A percentile compares a stretch with the other conserved stretches of the same genome.
Conservation (phyloP, 92 coral and sea anemone species). For the Epizoanthus ramosus region DNA sequence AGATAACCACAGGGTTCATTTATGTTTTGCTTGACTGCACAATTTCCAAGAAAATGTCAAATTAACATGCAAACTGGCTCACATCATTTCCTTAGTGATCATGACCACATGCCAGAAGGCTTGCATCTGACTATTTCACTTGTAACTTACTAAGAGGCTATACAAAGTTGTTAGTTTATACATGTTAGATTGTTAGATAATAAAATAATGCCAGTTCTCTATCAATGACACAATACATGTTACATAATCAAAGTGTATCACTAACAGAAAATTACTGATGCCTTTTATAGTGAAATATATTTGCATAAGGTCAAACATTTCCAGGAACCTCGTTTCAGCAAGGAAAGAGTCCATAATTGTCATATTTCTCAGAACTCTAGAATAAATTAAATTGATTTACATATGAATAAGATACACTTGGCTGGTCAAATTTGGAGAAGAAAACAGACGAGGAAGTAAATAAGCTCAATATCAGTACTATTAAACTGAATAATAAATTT, state of each 20-base stretch:
- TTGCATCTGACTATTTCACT: too few species aligned
- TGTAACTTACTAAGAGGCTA: too few species aligned
- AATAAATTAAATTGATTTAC: constrained; percentile 19
- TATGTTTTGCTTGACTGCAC: neutral
- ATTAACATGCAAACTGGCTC: neutral
- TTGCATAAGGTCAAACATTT: constrained; percentile 4
- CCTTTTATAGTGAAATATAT: constrained; percentile 6
- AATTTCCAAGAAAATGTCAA: neutral
- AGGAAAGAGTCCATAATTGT: neutral
- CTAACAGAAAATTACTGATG: neutral
- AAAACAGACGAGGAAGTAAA: too few species aligned
- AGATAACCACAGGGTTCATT: neutral
- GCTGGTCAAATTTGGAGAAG: constrained; percentile 10
- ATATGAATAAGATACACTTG: constrained; percentile 11
- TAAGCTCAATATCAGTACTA: too few species aligned
- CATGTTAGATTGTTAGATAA: too few species aligned
- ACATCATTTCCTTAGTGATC: neutral
- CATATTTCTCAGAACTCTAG: constrained; percentile 17
- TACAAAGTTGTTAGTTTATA: too few species aligned
- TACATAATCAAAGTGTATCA: neutral
- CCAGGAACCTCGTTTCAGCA: constrained; percentile 40
- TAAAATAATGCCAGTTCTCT: too few species aligned
- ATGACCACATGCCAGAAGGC: neutral
- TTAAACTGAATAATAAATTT: too few species aligned
- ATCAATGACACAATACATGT: neutral